These are phyloP conservation scores for Bergia puertoricense DNA, from an alignment of 92 coral and sea anemone genomes.

Conservation along the genomic window DNA sequence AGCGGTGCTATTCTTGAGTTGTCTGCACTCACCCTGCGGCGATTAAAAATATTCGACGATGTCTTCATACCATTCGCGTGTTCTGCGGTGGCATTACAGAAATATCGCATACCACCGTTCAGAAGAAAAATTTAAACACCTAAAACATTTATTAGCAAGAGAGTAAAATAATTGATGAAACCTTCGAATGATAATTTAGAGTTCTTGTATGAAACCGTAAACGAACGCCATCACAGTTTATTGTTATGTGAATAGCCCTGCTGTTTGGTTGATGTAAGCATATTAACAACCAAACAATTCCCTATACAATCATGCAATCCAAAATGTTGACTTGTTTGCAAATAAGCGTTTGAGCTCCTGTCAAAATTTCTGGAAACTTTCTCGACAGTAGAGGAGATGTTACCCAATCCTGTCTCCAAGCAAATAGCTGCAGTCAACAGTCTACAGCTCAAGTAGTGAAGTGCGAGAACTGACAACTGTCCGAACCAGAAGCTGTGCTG, in stretches of 20 bases:
- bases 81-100: not conserved
- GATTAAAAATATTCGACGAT: slow-evolving; percentile 23
- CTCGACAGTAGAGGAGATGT: not conserved
- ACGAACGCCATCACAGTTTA: slow-evolving; percentile 11
- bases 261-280: slow-evolving; percentile 44
- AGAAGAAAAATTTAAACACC: not conserved
- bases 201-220: not conserved
- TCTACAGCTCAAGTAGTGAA: not conserved
- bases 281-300: slow-evolving; percentile 10
- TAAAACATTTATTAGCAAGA: not conserved
- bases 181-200: not conserved
- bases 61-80: slow-evolving; percentile 43
- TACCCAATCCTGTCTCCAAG: not conserved
- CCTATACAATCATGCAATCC: slow-evolving; percentile 21
- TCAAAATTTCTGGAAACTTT: not conserved
- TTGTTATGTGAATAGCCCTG: slow-evolving; percentile 20
- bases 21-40: slow-evolving; percentile 12
- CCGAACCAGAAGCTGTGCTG: not conserved
- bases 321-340: slow-evolving; percentile 24
- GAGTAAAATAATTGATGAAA: not conserved
- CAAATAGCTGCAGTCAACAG: not conserved
- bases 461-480: slow-evolving; percentile 3
- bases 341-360: slow-evolving; percentile 5
- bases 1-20: slow-evolving; percentile 1
- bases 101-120: not conserved